Base-by-base conservation (phyloP, 2,113 vertebrate species). In the Dascyllus trimaculatus region DNA sequence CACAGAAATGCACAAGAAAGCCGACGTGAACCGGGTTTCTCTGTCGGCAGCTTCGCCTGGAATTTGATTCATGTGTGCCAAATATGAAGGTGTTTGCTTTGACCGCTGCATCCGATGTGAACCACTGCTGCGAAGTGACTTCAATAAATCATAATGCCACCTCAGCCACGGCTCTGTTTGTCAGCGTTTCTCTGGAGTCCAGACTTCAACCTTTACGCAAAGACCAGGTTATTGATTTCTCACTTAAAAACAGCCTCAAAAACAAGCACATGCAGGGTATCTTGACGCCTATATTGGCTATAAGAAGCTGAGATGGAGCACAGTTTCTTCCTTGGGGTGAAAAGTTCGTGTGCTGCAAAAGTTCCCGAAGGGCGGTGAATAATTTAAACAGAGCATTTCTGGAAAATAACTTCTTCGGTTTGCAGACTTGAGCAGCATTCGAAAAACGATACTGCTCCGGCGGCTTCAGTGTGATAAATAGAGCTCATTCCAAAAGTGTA, bases 101-200 rank as follows among this genome's bases (percentile, higher is more conserved):
- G 70, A 79, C 25, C 49, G 29, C 56, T 63, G 66, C 48, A 32
- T 80, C 69, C 40, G 49, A 24, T 86, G 80, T 88, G 65, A 86
- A 54, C 74, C 66, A 25, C 61, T 65, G 78, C 81, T 52, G 65
- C 81, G 59, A 52, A 82, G 60, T 22, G 35, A 71, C 62, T 56
- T 81, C 14, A 90, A 88, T 90, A 90, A 90, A 88, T 70, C 52
- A 75, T 11, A 9, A 53, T 62, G 58, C 61, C 65, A 25, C 69
- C 71, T 57, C 46, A 71, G 53, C 26, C 49, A 4, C 52, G 19
- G 11, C 13, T 57, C 38, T 58, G 32, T 80, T 32, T 71, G 51
- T 64, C 40, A 8, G 32, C 8, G 3, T 84, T 53, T 5, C 15
- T 18, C 58, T 64, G 11, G 2, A 19, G 9, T 10, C 8, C 6